Evolutionary conservation across 2,797 vertebrate genomes (phyloP), one percentile per base, ranked within the genome.

Genomic region (Lepilemur ruficaudatus): DNA sequence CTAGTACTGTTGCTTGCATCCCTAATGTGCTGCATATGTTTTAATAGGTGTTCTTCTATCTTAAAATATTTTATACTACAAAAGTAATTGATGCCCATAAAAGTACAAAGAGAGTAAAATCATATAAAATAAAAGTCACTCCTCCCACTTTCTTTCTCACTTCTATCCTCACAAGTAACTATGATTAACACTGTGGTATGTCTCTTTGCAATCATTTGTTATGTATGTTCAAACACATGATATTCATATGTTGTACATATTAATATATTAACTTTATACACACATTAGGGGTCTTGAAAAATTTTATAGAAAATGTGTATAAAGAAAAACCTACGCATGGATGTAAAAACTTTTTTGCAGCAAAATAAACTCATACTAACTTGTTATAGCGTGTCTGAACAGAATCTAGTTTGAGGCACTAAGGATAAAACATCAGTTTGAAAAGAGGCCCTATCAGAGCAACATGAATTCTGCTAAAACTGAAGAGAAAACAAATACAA

Each of bases 11-110:
- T 79, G 55, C 30, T 82, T 61, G 13, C 59, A 61, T 79, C 79
- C 43, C 80, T 92, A 55, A 78, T 52, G 55, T 65, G 59, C 28
- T 55, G 4, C 46, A 12, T 83, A 72, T 92, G 32, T 91, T 95
- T 94, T 70, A 90, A 67, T 10, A 91, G 63, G 25, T 93, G n/a
- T 93, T 72, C 93, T 89, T 55, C 38, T 72, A 78, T 43, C 43
- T 94, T 91, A 63, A 93, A 70, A 52, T 96, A 73, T 72, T 86
- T 86, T 73, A 50, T 67, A 67, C 46, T 70, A 83, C 59, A 55
- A 73, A 84, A 75, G 30, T 89, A 82, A 94, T 35, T 83, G 43
- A 79, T 67, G 79, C 15, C 82, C 63, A 57, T 83, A 69, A 87
- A 86, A 30, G 30, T 25, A 41, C 28, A 48, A 48, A 48, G 46